Evolutionary conservation across 92 coral and sea anemone genomes (phyloP).

Genomic region (Desmophyllum pertusum): DNA sequence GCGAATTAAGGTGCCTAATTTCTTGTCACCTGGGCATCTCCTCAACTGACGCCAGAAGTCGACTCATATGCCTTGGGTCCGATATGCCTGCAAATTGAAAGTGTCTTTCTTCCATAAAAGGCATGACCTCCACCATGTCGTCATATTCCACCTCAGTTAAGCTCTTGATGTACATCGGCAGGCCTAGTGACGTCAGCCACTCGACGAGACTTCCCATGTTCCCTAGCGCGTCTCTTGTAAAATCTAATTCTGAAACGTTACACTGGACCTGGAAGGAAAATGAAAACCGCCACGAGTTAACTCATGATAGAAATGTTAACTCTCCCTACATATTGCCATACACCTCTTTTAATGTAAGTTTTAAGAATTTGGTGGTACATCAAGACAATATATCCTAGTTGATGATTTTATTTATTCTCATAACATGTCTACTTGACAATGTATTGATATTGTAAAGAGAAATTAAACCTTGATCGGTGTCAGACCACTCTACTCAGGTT

Average conservation of each 20-base stretch:
- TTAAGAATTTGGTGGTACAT: neutral
- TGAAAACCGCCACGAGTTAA: neutral
- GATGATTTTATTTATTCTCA: neutral
- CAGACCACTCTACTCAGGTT: no score
- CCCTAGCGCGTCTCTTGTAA: constrained; percentile 73
- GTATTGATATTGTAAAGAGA: no score
- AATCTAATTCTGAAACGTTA: constrained; percentile 59
- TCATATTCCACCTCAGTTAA: constrained; percentile 86
- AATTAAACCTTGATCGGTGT: no score
- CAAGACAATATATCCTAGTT: neutral
- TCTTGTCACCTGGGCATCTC: constrained; percentile 63
- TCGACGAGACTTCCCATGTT: constrained; percentile 66
- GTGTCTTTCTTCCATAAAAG: constrained; percentile 85
- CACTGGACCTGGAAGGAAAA: constrained; percentile 73
- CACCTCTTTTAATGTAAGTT: neutral
- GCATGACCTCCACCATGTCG: constrained; percentile 79
- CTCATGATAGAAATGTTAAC: neutral
- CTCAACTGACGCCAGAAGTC: constrained; percentile 80
- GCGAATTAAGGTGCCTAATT: neutral
- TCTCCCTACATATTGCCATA: neutral
- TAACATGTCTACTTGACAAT: neutral
- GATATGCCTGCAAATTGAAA: constrained; percentile 87
- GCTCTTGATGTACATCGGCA: constrained; percentile 90
- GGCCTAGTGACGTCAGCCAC: constrained; percentile 89
- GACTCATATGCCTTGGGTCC: constrained; percentile 85